Evolutionary conservation across 1,140 invertebrate species (phyloP), one percentile per base, ranked within the genome.

Genomic region (Ditylenchus dipsaci): DNA sequence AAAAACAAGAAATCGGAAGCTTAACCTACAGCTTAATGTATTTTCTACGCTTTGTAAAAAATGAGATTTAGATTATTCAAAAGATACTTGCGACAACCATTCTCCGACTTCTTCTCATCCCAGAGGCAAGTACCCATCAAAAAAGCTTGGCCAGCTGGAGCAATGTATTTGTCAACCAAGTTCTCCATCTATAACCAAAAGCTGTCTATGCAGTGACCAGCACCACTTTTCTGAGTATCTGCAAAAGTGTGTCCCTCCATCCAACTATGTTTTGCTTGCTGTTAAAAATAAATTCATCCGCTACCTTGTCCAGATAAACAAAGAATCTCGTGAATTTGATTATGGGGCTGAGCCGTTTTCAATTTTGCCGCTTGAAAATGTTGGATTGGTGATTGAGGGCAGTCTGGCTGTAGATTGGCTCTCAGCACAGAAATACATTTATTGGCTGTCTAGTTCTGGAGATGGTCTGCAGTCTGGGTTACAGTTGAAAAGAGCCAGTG

Each of bases 401-500:
- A 19, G 49, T 53, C 15, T 53, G 49, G 49, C 49, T 53, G 49
- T 53, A 15, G 49, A 53, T 53, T 53, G 49, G 49, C 23, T 53
- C 1, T 53, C 49, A 5, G n/a, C 15, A 7, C n/a, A 53, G 15
- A 3, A 26, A 53, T 53, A 53, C 49, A 53, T 53, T 17, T 53
- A 53, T 17, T 53, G 49, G 49, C 8, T 53, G 33, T 38, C 33
- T 38, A 38, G 3, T 38, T 5, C 33, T 38, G 33, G 11, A 38
- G 33, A 5, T 11, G 11, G 33, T 38, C 33, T 5, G 11, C 33
- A 38, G 33, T 38, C 33, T 38, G 3, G 11, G 11, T 11, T 38
- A 38, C 33, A 38, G 11, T 11, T 38, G 33, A 38, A 38, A 38
- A 38, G 33, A 38, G 33, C 11, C 33, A 38, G 33, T 38, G 33